These are phyloP conservation scores for Heteropelma amictum DNA, from an alignment of 2,888 invertebrate genomes.

Conservation along the genomic window DNA sequence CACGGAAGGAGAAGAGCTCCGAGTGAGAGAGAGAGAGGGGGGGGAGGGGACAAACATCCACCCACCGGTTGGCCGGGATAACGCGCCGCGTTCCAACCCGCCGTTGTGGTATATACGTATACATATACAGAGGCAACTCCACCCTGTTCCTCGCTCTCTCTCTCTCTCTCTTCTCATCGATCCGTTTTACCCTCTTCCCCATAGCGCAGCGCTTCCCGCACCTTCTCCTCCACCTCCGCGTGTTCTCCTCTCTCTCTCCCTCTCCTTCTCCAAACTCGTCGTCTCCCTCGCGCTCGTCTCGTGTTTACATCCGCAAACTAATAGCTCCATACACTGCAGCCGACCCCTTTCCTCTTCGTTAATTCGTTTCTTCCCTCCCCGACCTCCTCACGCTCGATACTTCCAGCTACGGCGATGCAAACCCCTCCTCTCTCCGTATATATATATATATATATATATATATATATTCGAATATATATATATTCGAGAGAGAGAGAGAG, in stretches of 20 bases:
- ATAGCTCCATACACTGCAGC: constrained; percentile 63
- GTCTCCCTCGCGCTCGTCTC: constrained; percentile 44
- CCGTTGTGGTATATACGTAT: too few species aligned
- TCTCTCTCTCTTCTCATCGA: constrained; percentile 8
- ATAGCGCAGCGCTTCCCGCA: constrained; percentile 6
- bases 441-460: too few species aligned
- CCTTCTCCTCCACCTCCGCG: constrained; percentile 32
- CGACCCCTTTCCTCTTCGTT: constrained; percentile 61
- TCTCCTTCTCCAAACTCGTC: constrained; percentile 32
- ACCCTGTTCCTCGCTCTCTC: constrained; percentile 31
- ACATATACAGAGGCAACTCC: constrained; percentile 46
- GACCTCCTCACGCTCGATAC: neutral
- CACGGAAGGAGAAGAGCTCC: constrained; percentile 62
- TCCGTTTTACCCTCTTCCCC: constrained; percentile 42
- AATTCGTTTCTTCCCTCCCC: constrained; percentile 57
- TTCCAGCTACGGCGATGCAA: too few species aligned
- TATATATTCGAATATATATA: too few species aligned
- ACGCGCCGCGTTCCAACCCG: constrained; percentile 61
- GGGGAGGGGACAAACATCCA: constrained; percentile 57
- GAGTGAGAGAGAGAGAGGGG: constrained; percentile 50
- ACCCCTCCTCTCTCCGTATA: neutral
- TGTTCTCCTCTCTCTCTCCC: constrained; percentile 5
- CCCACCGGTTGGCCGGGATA: constrained; percentile 67
- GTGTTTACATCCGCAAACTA: constrained; percentile 70
- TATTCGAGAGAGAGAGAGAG: too few species aligned